Base-by-base conservation (phyloP, 2,888 invertebrate genomes). In the Patella caerulea region DNA sequence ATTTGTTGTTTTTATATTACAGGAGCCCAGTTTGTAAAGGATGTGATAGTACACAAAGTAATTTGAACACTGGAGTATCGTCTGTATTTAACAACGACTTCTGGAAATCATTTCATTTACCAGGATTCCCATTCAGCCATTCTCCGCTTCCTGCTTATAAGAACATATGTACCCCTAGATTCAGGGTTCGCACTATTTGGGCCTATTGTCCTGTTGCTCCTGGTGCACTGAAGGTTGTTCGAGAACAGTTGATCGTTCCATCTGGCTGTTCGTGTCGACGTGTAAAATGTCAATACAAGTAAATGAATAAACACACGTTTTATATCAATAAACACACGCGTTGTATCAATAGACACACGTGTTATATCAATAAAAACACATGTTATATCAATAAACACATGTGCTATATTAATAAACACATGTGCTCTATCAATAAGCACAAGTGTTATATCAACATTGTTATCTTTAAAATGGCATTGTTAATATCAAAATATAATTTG, bases 21-120 rank as follows among this genome's bases (percentile, higher is more conserved):
- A 65, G 65, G 14, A 65, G 24, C 5, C 65, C 65, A 11, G 65
- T 65, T 65, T 65, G 65, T 65, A 65, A 65, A 65, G 65, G 65
- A 65, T 65, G 65, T 65, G 65, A 65, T 9, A 65, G 65, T 65
- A 19, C 19, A 24, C 19, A 65, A 2, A 59, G 15, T 12, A n/a
- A 54, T 29, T 72, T 76, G 54, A 65, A 72, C 53, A 12, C 29
- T n/a, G 71, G 53, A 24, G 17, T 19, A 5, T 53, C 65, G 17
- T 29, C 53, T 17, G 29, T 5, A 19, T 19, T 52, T 12, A 15
- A 45, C 24, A 17, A 14, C 9, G 45, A 3, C 34, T 76, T 72
- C 54, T 76, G 76, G 76, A 72, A 53, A 14, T 69, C 72, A 45
- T 52, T 52, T 52, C 56, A 72, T 72, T 76, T 76, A 15, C 71